Conservation (phyloP, 2,797 vertebrate genomes). For the Pantherophis vulpinus region DNA sequence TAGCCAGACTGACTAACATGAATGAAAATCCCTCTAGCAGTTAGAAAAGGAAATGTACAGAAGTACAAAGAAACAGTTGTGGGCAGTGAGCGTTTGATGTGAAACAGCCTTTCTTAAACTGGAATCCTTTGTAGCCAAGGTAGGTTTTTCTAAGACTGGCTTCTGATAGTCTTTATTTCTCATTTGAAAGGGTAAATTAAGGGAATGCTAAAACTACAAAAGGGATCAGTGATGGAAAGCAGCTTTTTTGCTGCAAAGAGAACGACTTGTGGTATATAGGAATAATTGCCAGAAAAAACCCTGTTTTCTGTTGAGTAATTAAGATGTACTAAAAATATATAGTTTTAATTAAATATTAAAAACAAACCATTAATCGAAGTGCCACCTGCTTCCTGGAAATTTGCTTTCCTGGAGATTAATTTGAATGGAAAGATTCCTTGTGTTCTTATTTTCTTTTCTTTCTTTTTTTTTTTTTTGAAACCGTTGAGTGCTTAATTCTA, state of each 20-base stretch:
- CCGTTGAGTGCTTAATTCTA: background rate
- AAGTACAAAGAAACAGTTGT: background rate
- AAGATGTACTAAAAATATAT: background rate
- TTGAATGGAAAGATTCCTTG: background rate
- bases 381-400: background rate
- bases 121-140: background rate
- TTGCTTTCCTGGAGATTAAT: background rate
- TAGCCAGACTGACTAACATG: background rate
- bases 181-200: background rate
- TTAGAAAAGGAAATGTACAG: background rate
- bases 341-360: background rate
- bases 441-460: background rate
- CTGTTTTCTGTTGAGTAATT: background rate
- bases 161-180: background rate
- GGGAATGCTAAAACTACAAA: background rate
- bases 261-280: background rate
- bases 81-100: background rate
- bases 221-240: background rate
- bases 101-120: background rate
- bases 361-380: background rate
- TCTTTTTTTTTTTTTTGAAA: background rate
- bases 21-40: background rate
- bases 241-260: background rate
- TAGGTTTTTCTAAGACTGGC: background rate
- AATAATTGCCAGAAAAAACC: background rate